Conservation (phyloP, 2,797 vertebrate genomes). For the Aythya fuligula region DNA sequence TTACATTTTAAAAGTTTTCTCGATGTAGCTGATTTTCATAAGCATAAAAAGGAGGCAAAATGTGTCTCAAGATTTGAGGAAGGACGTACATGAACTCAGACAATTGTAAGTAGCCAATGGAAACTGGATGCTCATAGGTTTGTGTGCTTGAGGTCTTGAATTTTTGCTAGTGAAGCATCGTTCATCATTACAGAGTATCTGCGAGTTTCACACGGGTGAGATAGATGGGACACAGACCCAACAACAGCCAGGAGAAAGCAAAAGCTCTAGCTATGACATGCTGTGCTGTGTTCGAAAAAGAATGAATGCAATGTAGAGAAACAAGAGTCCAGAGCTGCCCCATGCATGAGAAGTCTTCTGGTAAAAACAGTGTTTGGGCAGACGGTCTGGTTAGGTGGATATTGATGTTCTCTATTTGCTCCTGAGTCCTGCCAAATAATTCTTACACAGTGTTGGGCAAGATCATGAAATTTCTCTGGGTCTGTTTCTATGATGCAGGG, state of each 20-base stretch:
- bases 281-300: not conserved
- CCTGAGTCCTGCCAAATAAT: constrained; percentile 12
- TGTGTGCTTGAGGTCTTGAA: not conserved
- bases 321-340: not conserved
- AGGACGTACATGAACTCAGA: not conserved
- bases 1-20: not conserved
- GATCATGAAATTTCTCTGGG: constrained; percentile 22
- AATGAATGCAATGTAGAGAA: not conserved
- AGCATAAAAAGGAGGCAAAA: not conserved
- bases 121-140: not conserved
- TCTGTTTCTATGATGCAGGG: not conserved
- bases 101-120: not conserved
- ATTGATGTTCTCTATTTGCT: not conserved
- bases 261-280: not conserved
- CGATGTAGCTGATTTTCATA: not conserved
- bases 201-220: not conserved
- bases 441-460: not conserved
- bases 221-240: not conserved
- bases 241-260: not conserved
- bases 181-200: fast-evolving
- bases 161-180: not conserved
- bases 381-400: not conserved
- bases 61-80: not conserved
- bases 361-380: fast-evolving
- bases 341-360: not conserved